A percentile compares a stretch with the other conserved stretches of the same genome.
These are phyloP conservation scores for Spondyliosoma cantharus DNA, from an alignment of 2,797 vertebrate genomes.

Conservation along the genomic window DNA sequence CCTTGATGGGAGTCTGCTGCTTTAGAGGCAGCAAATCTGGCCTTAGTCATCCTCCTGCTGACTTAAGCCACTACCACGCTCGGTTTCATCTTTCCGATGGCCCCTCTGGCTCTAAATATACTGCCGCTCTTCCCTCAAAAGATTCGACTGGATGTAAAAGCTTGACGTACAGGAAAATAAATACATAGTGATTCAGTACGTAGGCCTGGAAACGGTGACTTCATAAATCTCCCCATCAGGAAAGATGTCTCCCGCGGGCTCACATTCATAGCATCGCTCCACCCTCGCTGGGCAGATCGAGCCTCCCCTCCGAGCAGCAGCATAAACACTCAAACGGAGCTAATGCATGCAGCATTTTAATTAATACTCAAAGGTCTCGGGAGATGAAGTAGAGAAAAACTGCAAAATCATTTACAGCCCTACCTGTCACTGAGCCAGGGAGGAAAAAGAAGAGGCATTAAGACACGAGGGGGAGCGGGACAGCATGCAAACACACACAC, in stretches of 20 bases:
- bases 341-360: slow-evolving; percentile 72
- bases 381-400: slow-evolving; percentile 49
- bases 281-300: slow-evolving; percentile 46
- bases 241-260: slow-evolving; percentile 46
- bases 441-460: slow-evolving; percentile 25
- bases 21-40: slow-evolving; percentile 66
- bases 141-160: slow-evolving; percentile 31
- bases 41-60: slow-evolving; percentile 56
- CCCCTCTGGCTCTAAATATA: slow-evolving; percentile 51
- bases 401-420: slow-evolving; percentile 55
- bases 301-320: slow-evolving; percentile 47
- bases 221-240: slow-evolving; percentile 55
- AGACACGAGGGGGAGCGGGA: not conserved
- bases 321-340: slow-evolving; percentile 59
- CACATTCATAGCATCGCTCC: slow-evolving; percentile 42
- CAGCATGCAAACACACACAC: slow-evolving; percentile 11
- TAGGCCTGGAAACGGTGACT: slow-evolving; percentile 26
- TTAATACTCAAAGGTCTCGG: slow-evolving; percentile 67
- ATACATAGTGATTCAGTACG: slow-evolving; percentile 11
- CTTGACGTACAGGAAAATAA: slow-evolving; percentile 31
- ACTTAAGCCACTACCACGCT: slow-evolving; percentile 61
- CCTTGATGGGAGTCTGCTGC: slow-evolving; percentile 71
- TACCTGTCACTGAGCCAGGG: slow-evolving; percentile 52
- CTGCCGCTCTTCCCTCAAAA: slow-evolving; percentile 34
- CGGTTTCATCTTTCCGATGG: slow-evolving; percentile 60